Evolutionary conservation across 2,113 vertebrate genomes (phyloP).

Genomic region (Eclectus roratus): DNA sequence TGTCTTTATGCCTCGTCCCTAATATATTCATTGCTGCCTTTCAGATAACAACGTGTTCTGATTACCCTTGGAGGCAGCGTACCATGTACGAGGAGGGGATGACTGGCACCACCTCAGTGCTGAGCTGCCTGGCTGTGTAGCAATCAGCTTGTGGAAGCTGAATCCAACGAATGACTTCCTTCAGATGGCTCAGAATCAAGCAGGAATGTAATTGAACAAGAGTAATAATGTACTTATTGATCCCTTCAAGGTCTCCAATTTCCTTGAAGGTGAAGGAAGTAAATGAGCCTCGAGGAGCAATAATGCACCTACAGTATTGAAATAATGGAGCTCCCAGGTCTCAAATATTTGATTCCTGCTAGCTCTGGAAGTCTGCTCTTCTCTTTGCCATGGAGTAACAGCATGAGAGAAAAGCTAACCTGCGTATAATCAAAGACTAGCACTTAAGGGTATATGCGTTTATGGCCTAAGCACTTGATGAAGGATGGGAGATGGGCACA

Average conservation of each 20-base stretch:
- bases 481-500: neutral
- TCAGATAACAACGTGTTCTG: neutral
- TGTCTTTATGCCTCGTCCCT: neutral
- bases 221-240: slow-evolving; percentile 52
- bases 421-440: neutral
- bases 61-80: neutral
- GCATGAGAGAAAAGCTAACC: neutral
- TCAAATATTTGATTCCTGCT: neutral
- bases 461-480: neutral
- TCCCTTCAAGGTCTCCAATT: slow-evolving; percentile 27
- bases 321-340: neutral
- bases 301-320: neutral
- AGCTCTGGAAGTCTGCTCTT: neutral
- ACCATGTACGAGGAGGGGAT: neutral
- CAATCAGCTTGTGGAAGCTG: neutral
- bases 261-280: neutral
- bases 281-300: slow-evolving; percentile 9
- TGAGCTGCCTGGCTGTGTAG: neutral
- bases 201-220: slow-evolving; percentile 27
- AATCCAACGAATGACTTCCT: neutral
- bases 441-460: neutral
- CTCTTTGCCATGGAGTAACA: neutral
- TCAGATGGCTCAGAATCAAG: neutral
- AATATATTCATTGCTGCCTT: neutral
- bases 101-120: neutral